These are phyloP conservation scores for Hippasteria phrygiana DNA, from an alignment of 53 echinoderm and acorn worm species.

Conservation along the genomic window DNA sequence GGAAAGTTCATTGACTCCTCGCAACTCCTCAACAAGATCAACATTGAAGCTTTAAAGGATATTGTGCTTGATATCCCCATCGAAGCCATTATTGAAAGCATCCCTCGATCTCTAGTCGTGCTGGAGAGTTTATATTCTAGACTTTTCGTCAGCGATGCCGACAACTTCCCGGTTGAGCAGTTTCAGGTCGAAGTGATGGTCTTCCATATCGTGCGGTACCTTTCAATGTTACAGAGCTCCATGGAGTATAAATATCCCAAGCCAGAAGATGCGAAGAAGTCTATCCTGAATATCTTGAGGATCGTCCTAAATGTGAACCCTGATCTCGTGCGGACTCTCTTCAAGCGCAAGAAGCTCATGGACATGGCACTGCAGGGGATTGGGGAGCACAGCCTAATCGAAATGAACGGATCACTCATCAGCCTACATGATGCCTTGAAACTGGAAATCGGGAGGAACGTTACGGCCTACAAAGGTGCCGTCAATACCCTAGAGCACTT, in stretches of 20 bases:
- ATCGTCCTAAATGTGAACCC: conserved; percentile 86
- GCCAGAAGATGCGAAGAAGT: conserved; percentile 63
- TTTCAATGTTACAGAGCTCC: conserved; percentile 71
- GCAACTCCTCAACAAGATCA: conserved; percentile 88
- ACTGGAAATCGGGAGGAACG: conserved; percentile 79
- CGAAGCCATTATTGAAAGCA: conserved; percentile 66
- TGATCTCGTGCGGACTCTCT: conserved; percentile 80
- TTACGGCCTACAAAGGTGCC: conserved; percentile 77
- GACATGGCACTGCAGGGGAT: conserved; percentile 85
- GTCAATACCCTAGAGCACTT: conserved; percentile 80
- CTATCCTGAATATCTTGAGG: conserved; percentile 76
- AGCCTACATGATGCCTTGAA: conserved; percentile 91
- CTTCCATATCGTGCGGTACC: conserved; percentile 88
- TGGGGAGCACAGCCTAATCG: conserved; percentile 86
- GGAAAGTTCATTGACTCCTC: conserved; percentile 88
- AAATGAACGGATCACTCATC: conserved; percentile 77
- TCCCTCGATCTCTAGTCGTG: conserved; percentile 78
- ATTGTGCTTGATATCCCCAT: conserved; percentile 83
- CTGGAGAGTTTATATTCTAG: conserved; percentile 92
- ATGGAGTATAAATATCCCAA: conserved; percentile 30
- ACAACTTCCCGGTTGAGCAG: conserved; percentile 81
- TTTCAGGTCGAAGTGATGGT: conserved; percentile 80
- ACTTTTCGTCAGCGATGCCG: conserved; percentile 79
- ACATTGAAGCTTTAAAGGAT: conserved; percentile 70
- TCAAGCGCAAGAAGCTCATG: conserved; percentile 85